Base-by-base conservation (phyloP, 2,888 invertebrate species). In the Caenorhabditis sp. region DNA sequence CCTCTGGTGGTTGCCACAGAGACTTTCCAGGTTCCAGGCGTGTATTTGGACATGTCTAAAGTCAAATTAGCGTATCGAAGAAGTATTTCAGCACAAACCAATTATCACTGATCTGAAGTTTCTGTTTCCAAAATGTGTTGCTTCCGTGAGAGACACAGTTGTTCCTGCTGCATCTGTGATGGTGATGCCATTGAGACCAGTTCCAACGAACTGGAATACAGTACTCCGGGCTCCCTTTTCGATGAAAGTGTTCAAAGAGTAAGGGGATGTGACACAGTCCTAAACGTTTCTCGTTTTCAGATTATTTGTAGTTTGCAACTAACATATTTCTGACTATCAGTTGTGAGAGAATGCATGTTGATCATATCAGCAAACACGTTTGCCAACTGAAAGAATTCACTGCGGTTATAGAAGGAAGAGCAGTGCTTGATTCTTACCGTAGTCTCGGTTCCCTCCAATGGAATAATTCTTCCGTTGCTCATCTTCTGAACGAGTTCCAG, bases 241-340 rank as follows among this genome's bases (percentile, higher is more conserved):
- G 13, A 77, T 56, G 18, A 68, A 77, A 0, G 76, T 61, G 22
- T 68, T 44, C 13, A 68, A 15, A 8, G 35, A 26, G 24, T 22
- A 77, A 2, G 68, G 68, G 1, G 35, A n/a, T 4, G 61, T 37
- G 22, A 40, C 44, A 44, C 76, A 77, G 47, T 77, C 62, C 56
- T 15, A 15, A 40, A 18, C 6, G n/a, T 4, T n/a, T n/a, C n/a
- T n/a, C n/a, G n/a, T n/a, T n/a, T n/a, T n/a, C n/a, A n/a, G 18
- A 18, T 40, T 8, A 6, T 11, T 2, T 2, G 13, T 40, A 2
- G 32, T 56, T 32, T 35, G 2, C 32, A 50, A 61, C 71, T 55
- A 8, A 64, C 71, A 55, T 77, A 77, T 18, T 69, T 62, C 51
- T 77, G 62, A 26, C 62, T 61, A 69, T 77, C 77, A 26, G 69